Evolutionary conservation across 1,140 invertebrate genomes (phyloP), one percentile per base, ranked within the genome.

Genomic region (Maniola jurtina): DNA sequence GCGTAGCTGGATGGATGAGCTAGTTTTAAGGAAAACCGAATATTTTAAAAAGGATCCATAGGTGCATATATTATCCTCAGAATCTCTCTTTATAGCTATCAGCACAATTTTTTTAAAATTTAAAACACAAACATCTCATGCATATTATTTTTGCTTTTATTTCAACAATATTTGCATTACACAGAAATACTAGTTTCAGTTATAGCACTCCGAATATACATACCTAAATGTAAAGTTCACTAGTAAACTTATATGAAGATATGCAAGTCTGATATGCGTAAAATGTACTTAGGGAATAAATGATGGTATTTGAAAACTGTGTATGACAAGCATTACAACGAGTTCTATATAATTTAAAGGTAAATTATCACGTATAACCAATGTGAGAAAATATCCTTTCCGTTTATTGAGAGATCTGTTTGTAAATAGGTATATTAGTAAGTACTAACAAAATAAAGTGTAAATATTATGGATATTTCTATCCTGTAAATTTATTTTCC

Each of bases 281-380:
- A 61, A 59, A 61, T n/a, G 34, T 47, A 67, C 59, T 57, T 67
- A 61, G 48, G 16, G 13, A 25, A 40, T 54, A 67, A 57, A 57
- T 56, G 42, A 61, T 57, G 34, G 59, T 62, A 57, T 67, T 67
- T 52, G 13, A 61, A 61, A 61, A 63, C 10, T 58, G 25, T 68
- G 25, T 68, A 55, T 40, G 48, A 68, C 54, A 68, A 45, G 13
- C 62, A 15, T 64, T 34, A 16, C 52, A 55, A 48, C 55, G 34
- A 34, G 48, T 54, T 56, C 42, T 33, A 33, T 61, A 61, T 67
- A 56, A 58, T 57, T 66, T 62, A 68, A 7, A 45, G 55, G 38
- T 60, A 58, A 71, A 59, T 59, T 71, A 68, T 68, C 64, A 59
- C 47, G 40, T 42, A 72, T 55, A 62, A 58, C 15, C 62, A 61